A percentile compares a stretch with the other conserved stretches of the same genome.
phyloP scores from a whole-genome alignment of 2,797 vertebrate species.

The Sorex maritimensis region DNA sequence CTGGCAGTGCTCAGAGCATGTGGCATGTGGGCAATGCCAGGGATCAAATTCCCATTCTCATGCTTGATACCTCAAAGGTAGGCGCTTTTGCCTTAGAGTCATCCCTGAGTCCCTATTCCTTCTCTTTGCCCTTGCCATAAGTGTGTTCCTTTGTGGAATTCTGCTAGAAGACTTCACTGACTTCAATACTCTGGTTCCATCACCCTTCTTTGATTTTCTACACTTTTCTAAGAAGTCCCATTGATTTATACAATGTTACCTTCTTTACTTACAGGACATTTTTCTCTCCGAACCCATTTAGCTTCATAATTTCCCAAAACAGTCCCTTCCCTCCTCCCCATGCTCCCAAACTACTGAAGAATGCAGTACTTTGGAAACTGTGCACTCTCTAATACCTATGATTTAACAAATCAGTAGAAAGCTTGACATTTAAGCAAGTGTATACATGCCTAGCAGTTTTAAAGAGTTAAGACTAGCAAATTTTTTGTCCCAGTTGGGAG shows the following conservation, averaged over 20 bases:
- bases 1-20: too few species aligned
- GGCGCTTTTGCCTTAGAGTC: too few species aligned
- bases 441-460: slow-evolving; percentile 6
- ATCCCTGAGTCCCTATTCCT: not conserved
- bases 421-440: slow-evolving; percentile 31
- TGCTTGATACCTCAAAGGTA: too few species aligned
- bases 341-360: slow-evolving; percentile 40
- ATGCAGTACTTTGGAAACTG: not conserved
- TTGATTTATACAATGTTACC: slow-evolving; percentile 1
- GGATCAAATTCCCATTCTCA: too few species aligned
- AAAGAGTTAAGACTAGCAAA: slow-evolving; percentile 30
- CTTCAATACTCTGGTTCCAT: not conserved
- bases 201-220: slow-evolving; percentile 41
- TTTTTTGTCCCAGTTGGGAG: not conserved
- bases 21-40: too few species aligned
- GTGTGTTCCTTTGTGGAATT: slow-evolving; percentile 51
- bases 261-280: not conserved
- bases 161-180: slow-evolving; percentile 27
- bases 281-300: slow-evolving; percentile 9
- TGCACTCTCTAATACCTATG: slow-evolving; percentile 34
- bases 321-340: slow-evolving; percentile 14
- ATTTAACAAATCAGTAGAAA: slow-evolving; percentile 51
- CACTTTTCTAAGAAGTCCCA: not conserved
- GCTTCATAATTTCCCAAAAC: slow-evolving; percentile 46
- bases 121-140: slow-evolving; percentile 52